Base-by-base conservation (phyloP, 2,888 invertebrate species). In the Venustoraphidia nigricollis region DNA sequence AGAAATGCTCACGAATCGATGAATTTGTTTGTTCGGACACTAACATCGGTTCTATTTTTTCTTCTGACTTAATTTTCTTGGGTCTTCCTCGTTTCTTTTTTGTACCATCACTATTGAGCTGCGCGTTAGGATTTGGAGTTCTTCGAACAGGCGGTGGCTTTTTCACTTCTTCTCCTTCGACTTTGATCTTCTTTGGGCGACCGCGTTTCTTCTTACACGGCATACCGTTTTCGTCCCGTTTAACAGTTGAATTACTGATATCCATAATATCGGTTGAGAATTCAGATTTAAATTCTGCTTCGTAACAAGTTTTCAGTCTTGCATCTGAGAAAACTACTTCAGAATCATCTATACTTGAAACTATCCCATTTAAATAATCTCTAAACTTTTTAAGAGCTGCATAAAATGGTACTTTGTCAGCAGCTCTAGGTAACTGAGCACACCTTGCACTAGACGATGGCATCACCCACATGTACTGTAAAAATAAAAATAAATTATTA, bases 391-490 rank as follows among this genome's bases (percentile, higher is more conserved):
- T 94, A 42, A 96, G 76, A 46, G 94, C 94, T 51, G 88, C 82
- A 72, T 95, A 97, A 72, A 94, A 97, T 54, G 96, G 96, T 51
- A 97, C 92, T 72, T 97, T 97, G 72, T 97, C 96, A 1, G 92
- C 89, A 14, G 95, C 94, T 57, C 95, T 79, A n/a, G 96, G 96
- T 57, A 96, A 73, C 68, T 96, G 95, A 38, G 96, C 93, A 72
- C 94, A 96, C 46, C 96, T 79, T 45, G 96, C 95, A 62, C 93
- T 94, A 45, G 95, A 95, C 47, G 95, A 96, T 54, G 96, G 96
- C 95, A 96, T 95, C 64, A 97, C 96, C 90, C 92, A 97, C 77
- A 95, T 90, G 66, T 90, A 86, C 94, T 95, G 75, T 10, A 72
- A 73, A 46, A 57, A 51, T 54, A 56, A 53, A 35, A 44, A 27